Percentiles rank a stretch among this genome's conserved stretches.
These are phyloP conservation scores for Cervus canadensis DNA, from an alignment of 2,113 vertebrate species.

Conservation along the genomic window DNA sequence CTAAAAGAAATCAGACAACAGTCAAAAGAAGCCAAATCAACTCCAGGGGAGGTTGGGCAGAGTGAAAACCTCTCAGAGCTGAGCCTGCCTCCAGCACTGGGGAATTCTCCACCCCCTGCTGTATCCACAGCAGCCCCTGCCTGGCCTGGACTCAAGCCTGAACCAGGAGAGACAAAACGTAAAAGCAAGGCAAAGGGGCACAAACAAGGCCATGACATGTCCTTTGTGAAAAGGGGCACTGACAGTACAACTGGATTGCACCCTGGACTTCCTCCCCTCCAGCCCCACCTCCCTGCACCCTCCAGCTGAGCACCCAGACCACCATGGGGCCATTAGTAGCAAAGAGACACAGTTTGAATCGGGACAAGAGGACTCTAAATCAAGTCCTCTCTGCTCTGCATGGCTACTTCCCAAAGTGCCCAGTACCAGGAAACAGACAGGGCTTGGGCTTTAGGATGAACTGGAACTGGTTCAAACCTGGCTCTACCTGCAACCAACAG, in stretches of 20 bases:
- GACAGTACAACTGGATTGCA: neutral
- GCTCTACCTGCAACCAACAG: neutral
- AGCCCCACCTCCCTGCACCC: neutral
- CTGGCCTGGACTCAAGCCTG: neutral
- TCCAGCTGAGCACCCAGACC: neutral
- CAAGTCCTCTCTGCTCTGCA: neutral
- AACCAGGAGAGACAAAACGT: neutral
- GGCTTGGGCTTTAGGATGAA: neutral
- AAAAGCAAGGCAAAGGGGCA: neutral
- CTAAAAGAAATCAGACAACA: neutral
- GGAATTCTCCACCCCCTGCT: neutral
- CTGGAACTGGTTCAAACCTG: neutral
- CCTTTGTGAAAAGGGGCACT: neutral
- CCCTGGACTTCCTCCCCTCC: too few species aligned
- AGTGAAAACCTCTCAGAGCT: neutral
- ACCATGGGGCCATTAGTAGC: rapidly evolving
- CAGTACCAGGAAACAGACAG: neutral
- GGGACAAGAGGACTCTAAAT: neutral
- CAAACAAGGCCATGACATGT: neutral
- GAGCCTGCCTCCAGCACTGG: neutral
- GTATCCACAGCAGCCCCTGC: neutral
- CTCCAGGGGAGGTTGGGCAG: neutral
- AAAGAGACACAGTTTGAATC: neutral
- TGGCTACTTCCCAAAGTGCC: neutral
- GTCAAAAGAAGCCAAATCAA: neutral